Evolutionary conservation across 2,113 vertebrate species (phyloP).

Genomic region (Chloroceryle aenea): DNA sequence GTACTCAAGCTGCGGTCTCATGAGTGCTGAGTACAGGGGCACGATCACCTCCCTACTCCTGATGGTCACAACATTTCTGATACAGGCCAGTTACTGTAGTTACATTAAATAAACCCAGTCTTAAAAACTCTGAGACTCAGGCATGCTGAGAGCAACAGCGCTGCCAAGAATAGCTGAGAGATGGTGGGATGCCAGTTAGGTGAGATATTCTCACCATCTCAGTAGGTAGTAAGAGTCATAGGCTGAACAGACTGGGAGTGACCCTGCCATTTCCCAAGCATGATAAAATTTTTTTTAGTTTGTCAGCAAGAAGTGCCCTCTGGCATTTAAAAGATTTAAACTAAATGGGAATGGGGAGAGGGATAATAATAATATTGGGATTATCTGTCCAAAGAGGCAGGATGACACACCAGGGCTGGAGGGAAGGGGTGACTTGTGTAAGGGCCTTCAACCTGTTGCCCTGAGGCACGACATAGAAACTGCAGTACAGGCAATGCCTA

Average conservation of each 20-base stretch:
- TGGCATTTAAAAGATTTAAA: neutral
- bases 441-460: too few species aligned
- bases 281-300: neutral
- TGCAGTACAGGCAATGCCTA: too few species aligned
- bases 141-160: neutral
- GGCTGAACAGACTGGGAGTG: rapidly evolving
- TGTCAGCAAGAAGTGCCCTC: neutral
- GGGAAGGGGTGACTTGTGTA: too few species aligned
- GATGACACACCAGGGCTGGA: too few species aligned
- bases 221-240: neutral
- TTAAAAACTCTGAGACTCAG: neutral
- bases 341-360: too few species aligned
- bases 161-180: neutral
- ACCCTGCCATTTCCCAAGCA: neutral
- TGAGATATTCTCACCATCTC: neutral
- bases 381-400: too few species aligned
- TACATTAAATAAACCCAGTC: neutral
- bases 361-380: too few species aligned
- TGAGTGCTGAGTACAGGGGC: too few species aligned
- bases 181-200: neutral
- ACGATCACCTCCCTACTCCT: too few species aligned
- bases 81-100: neutral
- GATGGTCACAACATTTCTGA: too few species aligned
- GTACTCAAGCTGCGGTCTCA: too few species aligned
- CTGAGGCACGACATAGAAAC: too few species aligned